Evolutionary conservation across 2,888 invertebrate species (phyloP).

Genomic region (Thumatha senex): DNA sequence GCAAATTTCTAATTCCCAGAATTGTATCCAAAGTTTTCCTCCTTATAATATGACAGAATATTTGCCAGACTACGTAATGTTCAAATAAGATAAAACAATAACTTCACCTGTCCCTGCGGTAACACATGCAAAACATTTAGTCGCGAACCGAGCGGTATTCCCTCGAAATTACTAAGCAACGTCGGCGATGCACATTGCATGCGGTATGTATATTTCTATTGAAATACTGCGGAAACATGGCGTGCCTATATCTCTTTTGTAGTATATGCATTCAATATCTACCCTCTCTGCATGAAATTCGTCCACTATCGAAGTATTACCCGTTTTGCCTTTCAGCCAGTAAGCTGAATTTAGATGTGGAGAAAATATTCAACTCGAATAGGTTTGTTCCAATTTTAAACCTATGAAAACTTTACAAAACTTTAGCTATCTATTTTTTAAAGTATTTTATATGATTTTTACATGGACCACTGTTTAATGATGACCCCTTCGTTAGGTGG

Average conservation of each 20-base stretch:
- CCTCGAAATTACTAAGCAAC: not conserved
- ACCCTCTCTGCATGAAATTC: not conserved
- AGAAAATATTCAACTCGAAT: not conserved
- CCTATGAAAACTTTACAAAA: not conserved
- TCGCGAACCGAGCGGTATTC: not conserved
- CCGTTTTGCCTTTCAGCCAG: constrained; percentile 3
- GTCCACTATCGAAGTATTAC: constrained; percentile 2
- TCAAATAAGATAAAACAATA: not conserved
- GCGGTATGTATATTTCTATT: constrained; percentile 3
- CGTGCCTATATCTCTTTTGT: not conserved
- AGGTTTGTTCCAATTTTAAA: not conserved
- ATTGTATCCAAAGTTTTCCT: not conserved
- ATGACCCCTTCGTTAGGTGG: too few species aligned
- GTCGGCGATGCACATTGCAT: not conserved
- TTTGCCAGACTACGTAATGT: not conserved
- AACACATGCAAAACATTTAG: not conserved
- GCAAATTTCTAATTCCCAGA: not conserved
- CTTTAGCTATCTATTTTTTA: too few species aligned
- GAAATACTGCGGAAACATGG: not conserved
- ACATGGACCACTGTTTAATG: too few species aligned
- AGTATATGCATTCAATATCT: not conserved
- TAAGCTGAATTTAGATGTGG: not conserved
- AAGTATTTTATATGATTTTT: too few species aligned
- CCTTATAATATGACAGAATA: not conserved
- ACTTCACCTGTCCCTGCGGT: not conserved